These are phyloP conservation scores for Psittacula echo DNA, from an alignment of 2,797 vertebrate species.

Conservation along the genomic window DNA sequence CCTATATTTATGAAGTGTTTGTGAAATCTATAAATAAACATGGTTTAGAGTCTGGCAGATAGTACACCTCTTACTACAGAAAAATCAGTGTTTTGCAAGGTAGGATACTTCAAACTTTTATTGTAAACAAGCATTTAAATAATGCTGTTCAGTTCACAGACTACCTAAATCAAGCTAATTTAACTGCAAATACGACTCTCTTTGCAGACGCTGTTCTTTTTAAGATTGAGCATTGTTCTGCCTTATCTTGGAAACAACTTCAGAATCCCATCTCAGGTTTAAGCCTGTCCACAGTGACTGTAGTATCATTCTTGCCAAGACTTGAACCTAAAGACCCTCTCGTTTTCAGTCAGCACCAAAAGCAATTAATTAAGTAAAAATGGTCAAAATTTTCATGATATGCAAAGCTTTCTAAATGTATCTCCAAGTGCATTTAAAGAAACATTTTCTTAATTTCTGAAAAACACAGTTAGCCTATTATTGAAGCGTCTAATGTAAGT, in stretches of 20 bases:
- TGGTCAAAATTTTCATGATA: background rate
- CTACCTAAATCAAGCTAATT: background rate
- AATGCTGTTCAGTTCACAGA: background rate
- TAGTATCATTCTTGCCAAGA: background rate
- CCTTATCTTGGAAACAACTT: background rate
- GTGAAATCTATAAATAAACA: constrained; percentile 31
- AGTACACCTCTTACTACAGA: background rate
- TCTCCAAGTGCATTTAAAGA: background rate
- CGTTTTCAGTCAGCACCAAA: background rate
- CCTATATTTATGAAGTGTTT: background rate
- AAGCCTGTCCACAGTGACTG: background rate
- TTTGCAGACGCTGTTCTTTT: background rate
- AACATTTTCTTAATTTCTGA: background rate
- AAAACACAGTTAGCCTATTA: background rate
- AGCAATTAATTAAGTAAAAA: background rate
- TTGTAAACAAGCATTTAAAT: background rate
- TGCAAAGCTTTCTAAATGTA: background rate
- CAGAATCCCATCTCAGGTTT: background rate
- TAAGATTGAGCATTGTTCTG: background rate
- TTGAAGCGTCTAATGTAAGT: background rate
- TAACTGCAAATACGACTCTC: background rate
- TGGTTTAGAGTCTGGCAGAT: background rate
- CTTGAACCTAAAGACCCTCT: background rate
- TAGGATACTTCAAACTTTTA: background rate
- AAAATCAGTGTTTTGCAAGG: background rate